Conservation (phyloP, 2,797 vertebrate species). For the Lepidocolaptes lacrymiger region DNA sequence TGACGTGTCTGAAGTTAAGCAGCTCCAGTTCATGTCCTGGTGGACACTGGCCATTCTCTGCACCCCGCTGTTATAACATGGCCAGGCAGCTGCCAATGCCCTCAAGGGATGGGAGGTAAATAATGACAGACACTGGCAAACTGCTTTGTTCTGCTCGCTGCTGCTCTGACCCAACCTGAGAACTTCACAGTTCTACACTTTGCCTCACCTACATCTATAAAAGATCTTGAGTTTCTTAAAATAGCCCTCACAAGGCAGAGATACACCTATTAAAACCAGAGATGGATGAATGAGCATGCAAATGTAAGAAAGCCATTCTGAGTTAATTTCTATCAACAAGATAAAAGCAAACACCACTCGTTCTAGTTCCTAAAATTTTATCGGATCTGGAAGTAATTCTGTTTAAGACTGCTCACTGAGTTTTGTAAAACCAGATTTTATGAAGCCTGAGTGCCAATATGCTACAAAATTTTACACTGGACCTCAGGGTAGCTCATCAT, state of each 20-base stretch:
- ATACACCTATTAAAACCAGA: not conserved
- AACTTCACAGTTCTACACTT: not conserved
- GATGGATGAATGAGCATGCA: accelerated
- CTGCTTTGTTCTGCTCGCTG: not conserved
- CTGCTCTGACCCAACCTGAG: not conserved
- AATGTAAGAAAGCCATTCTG: not conserved
- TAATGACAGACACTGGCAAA: not conserved
- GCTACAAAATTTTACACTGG: not conserved
- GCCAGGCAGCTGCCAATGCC: not conserved
- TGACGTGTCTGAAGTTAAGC: not conserved
- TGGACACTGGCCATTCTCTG: not conserved
- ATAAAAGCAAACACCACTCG: not conserved
- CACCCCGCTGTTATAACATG: not conserved
- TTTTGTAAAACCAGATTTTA: not conserved
- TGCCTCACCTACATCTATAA: not conserved
- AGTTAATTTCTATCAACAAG: not conserved
- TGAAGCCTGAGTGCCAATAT: not conserved
- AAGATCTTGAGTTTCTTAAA: not conserved
- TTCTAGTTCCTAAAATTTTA: not conserved
- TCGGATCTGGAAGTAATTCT: not conserved
- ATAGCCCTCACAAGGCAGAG: not conserved
- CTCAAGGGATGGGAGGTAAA: not conserved
- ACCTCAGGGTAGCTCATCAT: not conserved
- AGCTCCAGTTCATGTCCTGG: not conserved
- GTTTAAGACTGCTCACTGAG: not conserved